Evolutionary conservation across 2,113 vertebrate genomes (phyloP).

Genomic region (Lipophrys pholis): DNA sequence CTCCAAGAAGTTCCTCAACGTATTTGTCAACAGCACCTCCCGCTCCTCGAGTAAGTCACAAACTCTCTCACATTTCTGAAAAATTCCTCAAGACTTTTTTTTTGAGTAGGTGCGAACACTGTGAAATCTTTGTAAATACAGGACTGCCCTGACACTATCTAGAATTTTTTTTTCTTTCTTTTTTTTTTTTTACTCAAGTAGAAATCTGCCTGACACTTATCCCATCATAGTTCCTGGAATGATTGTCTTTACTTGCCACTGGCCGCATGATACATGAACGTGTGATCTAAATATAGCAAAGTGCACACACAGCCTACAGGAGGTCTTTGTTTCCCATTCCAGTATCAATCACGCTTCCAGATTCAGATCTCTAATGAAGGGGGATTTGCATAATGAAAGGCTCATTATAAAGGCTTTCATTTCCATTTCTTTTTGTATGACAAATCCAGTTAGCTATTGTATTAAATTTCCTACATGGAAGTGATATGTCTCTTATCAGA

Average conservation of each 20-base stretch:
- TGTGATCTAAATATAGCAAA: conserved; percentile 54
- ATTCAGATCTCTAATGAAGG: conserved; percentile 52
- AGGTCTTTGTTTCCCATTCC: conserved; percentile 20
- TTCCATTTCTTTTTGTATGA: conserved; percentile 31
- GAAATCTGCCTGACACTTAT: conserved; percentile 20
- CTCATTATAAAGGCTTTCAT: conserved; percentile 26
- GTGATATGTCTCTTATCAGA: conserved; percentile 4
- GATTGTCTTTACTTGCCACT: conserved; percentile 35
- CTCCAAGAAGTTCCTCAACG: conserved; percentile 98
- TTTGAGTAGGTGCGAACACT: not conserved
- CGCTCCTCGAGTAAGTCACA: conserved; percentile 94
- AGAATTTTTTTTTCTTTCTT: no score
- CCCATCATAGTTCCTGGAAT: not conserved
- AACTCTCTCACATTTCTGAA: not conserved
- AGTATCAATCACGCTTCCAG: conserved; percentile 49
- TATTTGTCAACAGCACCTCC: conserved; percentile 97
- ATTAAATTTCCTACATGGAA: not conserved
- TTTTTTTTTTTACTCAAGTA: not conserved
- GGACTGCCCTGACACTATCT: no score
- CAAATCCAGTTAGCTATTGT: conserved; percentile 21
- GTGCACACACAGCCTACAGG: conserved; percentile 19
- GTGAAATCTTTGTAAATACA: not conserved
- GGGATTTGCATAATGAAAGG: conserved; percentile 58
- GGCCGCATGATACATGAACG: conserved; percentile 53
- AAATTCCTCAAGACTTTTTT: not conserved